Percentiles rank a stretch among this genome's conserved stretches.
Conservation (phyloP, 2,888 invertebrate genomes). For the Limnephilus marmoratus region DNA sequence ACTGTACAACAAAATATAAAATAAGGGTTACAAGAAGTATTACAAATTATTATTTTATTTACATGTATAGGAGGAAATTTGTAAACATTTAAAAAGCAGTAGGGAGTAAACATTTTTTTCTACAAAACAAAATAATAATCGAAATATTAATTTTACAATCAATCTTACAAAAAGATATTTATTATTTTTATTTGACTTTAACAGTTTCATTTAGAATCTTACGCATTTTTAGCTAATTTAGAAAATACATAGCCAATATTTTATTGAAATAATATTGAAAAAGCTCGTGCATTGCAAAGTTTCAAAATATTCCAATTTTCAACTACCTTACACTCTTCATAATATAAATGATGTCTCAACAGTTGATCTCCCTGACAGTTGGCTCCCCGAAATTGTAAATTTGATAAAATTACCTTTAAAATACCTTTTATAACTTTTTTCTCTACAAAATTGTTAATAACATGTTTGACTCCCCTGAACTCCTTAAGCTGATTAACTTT, state of each 20-base stretch:
- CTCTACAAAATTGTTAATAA: no score
- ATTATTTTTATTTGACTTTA: not conserved
- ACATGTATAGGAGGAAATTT: constrained; percentile 4
- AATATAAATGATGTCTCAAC: no score
- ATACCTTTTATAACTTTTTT: no score
- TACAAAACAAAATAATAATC: not conserved
- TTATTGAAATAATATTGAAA: not conserved
- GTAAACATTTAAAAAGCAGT: not conserved
- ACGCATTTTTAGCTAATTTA: constrained; percentile 21
- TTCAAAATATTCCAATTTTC: not conserved
- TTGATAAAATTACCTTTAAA: no score
- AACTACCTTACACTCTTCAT: not conserved
- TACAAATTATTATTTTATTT: not conserved
- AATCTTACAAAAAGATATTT: not conserved
- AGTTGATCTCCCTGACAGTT: no score
- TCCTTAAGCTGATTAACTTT: no score
- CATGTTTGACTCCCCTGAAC: no score
- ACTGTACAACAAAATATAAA: constrained; percentile 34
- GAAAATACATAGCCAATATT: not conserved
- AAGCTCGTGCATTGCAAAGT: not conserved
- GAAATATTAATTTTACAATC: not conserved
- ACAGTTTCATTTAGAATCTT: constrained; percentile 30
- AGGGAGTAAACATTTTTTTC: not conserved
- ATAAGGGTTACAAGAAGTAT: not conserved
- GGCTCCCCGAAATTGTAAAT: no score